These are phyloP conservation scores for Cheiracanthium punctorium DNA, from an alignment of 2,888 invertebrate species.

Conservation along the genomic window DNA sequence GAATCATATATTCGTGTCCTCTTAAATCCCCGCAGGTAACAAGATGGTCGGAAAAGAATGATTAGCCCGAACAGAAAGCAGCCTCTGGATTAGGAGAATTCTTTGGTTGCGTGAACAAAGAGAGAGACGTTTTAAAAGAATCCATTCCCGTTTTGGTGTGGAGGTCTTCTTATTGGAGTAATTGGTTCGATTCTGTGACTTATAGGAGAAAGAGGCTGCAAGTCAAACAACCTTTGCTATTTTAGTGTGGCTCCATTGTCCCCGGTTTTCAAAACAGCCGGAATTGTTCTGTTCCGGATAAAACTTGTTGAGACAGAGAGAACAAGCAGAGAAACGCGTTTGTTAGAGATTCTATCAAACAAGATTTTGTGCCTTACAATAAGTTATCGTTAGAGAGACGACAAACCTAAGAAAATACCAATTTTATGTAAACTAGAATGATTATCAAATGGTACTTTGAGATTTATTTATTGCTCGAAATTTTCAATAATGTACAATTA, in stretches of 20 bases:
- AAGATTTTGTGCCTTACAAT: too few relatives aligned
- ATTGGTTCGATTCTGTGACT: constrained; percentile 21
- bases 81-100: constrained; percentile 54
- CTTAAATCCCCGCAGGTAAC: constrained; percentile 23
- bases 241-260: not conserved
- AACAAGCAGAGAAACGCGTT: too few relatives aligned
- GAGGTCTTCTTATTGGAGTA: constrained; percentile 32
- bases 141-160: constrained; percentile 1
- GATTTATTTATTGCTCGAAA: too few relatives aligned
- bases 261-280: not conserved
- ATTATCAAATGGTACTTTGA: too few relatives aligned
- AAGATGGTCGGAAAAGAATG: constrained; percentile 40
- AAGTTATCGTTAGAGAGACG: too few relatives aligned
- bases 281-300: not conserved
- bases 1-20: constrained; percentile 33
- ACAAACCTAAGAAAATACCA: too few relatives aligned
- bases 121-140: constrained; percentile 38
- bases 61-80: constrained; percentile 43
- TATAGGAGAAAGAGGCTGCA: not conserved
- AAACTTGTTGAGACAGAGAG: not conserved
- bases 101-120: constrained; percentile 49
- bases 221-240: constrained; percentile 1
- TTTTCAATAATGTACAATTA: too few relatives aligned
- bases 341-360: too few relatives aligned
- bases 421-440: too few relatives aligned